Conservation (phyloP, 2,113 vertebrate genomes). For the Cettia cetti region DNA sequence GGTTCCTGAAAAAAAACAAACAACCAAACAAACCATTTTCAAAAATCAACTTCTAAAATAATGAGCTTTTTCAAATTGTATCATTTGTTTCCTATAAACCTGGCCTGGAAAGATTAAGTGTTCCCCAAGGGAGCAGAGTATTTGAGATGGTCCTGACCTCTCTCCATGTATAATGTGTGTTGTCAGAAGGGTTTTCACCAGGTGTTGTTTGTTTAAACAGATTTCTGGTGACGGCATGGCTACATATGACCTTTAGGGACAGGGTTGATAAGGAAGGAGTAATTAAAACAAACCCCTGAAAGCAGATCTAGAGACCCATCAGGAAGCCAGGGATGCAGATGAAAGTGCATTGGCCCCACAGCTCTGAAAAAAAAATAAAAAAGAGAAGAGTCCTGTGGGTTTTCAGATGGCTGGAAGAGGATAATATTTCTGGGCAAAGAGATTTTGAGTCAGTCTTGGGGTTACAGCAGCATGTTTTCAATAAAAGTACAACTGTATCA, state of each 20-base stretch:
- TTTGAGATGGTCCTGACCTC: constrained; percentile 7
- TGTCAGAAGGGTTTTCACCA: constrained; percentile 20
- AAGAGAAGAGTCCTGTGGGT: background rate
- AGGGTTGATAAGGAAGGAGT: background rate
- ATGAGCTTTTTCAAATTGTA: background rate
- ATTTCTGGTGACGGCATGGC: background rate
- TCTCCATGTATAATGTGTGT: background rate
- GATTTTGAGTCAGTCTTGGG: background rate
- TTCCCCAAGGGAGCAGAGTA: background rate
- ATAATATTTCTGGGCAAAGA: background rate
- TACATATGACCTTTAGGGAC: background rate
- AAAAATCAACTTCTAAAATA: background rate
- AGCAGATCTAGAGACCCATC: background rate
- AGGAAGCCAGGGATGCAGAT: constrained; percentile 3
- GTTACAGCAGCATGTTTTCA: background rate
- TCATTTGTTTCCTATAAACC: background rate
- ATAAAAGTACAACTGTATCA: background rate
- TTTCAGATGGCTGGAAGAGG: background rate
- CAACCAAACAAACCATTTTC: background rate
- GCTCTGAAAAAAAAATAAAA: background rate
- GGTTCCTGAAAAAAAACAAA: background rate
- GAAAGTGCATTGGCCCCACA: background rate
- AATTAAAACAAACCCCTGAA: constrained; percentile 32
- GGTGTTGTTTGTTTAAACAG: constrained; percentile 43
- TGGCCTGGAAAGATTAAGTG: background rate